Conservation (phyloP, 2,888 invertebrate species). For the Synanthedon andrenaeformis region DNA sequence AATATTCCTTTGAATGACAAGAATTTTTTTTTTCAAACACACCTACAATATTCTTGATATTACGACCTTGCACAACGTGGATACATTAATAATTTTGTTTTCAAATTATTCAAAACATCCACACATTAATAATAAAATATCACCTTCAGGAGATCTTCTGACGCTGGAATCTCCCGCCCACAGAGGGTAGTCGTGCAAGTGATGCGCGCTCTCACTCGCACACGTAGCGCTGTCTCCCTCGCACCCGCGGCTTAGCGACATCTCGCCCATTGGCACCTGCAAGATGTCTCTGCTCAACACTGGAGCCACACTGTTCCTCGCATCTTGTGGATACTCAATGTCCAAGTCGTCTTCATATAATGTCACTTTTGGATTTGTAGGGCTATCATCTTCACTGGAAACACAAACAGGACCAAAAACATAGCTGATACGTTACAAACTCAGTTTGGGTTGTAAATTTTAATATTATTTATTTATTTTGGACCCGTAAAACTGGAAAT, state of each 20-base stretch:
- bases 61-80: no score
- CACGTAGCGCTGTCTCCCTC: slow-evolving; percentile 19
- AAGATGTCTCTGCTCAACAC: slow-evolving; percentile 7
- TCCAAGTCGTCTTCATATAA: slow-evolving; percentile 85
- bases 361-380: slow-evolving; percentile 83
- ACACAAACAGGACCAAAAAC: slow-evolving; percentile 7
- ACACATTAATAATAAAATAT: slow-evolving; percentile 6
- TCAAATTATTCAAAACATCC: no score
- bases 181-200: slow-evolving; percentile 35
- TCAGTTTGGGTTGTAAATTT: neutral
- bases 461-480: neutral
- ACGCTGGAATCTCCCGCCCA: slow-evolving; percentile 79
- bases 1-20: no score
- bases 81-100: no score
- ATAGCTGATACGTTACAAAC: neutral
- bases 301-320: slow-evolving; percentile 11
- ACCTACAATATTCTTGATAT: no score
- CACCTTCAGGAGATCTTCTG: slow-evolving; percentile 82
- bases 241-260: slow-evolving; percentile 19
- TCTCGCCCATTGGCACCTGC: slow-evolving; percentile 16
- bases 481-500: no score
- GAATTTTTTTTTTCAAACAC: no score
- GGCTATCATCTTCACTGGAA: slow-evolving; percentile 74
- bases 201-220: slow-evolving; percentile 48
- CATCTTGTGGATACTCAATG: slow-evolving; percentile 26